These are phyloP conservation scores for Rafetus swinhoei DNA, from an alignment of 2,113 vertebrate genomes.

Conservation along the genomic window DNA sequence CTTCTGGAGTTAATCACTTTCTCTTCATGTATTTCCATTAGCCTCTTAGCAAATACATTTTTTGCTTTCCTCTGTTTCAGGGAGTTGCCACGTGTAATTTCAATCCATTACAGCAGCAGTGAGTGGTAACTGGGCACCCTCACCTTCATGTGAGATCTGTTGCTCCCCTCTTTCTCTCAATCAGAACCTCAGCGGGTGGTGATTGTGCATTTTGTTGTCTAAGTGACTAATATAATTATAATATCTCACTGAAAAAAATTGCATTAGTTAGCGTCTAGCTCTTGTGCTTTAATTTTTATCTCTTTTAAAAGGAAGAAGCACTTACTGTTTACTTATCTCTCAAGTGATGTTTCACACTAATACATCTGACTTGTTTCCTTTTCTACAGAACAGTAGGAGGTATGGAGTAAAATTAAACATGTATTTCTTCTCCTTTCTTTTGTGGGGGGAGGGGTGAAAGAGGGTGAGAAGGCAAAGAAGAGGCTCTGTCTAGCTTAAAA, in stretches of 20 bases:
- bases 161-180: neutral
- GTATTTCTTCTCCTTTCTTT: conserved; percentile 23
- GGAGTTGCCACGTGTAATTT: neutral
- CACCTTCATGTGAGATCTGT: neutral
- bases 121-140: neutral
- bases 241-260: conserved; percentile 38
- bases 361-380: conserved; percentile 4
- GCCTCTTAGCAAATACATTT: neutral
- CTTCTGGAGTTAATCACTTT: neutral
- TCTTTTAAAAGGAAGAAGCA: conserved; percentile 34
- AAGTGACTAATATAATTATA: conserved; percentile 19
- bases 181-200: neutral
- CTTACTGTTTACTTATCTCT: neutral
- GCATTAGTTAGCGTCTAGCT: neutral
- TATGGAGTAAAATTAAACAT: conserved; percentile 25
- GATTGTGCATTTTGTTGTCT: neutral
- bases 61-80: neutral
- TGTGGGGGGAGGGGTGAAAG: too few species aligned
- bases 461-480: neutral
- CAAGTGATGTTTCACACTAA: conserved; percentile 3
- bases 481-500: conserved; percentile 30
- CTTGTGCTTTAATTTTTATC: conserved; percentile 15
- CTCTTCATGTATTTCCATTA: neutral
- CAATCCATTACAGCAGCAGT: neutral
- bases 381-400: neutral